These are phyloP conservation scores for Hemicrepidius hirtus DNA, from an alignment of 2,888 invertebrate species.

Conservation along the genomic window DNA sequence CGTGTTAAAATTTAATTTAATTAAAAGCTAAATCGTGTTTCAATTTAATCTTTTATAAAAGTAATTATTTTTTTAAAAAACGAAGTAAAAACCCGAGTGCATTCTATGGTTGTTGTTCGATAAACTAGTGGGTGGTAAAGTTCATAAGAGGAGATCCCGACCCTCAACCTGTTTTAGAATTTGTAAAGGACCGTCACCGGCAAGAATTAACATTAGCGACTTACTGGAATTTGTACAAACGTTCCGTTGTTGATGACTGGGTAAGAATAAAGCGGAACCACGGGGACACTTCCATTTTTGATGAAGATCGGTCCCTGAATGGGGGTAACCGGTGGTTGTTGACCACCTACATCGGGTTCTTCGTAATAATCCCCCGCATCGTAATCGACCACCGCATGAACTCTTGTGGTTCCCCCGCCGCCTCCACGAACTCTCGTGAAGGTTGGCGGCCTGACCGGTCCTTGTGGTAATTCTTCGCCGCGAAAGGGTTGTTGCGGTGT, in stretches of 20 bases:
- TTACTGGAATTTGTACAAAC: slow-evolving; percentile 93
- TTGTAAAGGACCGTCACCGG: no score
- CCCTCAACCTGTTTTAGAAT: neutral
- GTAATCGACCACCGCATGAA: slow-evolving; percentile 84
- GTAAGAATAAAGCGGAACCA: slow-evolving; percentile 90
- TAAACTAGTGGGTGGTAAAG: neutral
- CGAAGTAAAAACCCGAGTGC: no score
- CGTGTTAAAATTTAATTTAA: no score
- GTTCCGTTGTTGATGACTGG: slow-evolving; percentile 90
- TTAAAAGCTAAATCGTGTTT: no score
- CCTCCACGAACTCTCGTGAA: slow-evolving; percentile 79
- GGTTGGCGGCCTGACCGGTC: slow-evolving; percentile 76
- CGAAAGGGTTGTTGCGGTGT: slow-evolving; percentile 68
- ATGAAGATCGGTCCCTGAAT: slow-evolving; percentile 92
- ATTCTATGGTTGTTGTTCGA: no score
- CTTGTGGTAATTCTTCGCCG: slow-evolving; percentile 69
- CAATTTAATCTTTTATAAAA: no score
- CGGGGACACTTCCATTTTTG: slow-evolving; percentile 90
- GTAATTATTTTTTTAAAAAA: no score
- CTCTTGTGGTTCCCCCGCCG: slow-evolving; percentile 76
- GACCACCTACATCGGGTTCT: slow-evolving; percentile 74
- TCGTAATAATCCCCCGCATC: slow-evolving; percentile 79
- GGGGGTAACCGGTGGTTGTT: slow-evolving; percentile 83
- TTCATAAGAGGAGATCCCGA: neutral
- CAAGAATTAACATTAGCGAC: slow-evolving; percentile 67